Conservation (phyloP, 1,140 invertebrate genomes). For the Hydropsyche tenuis region DNA sequence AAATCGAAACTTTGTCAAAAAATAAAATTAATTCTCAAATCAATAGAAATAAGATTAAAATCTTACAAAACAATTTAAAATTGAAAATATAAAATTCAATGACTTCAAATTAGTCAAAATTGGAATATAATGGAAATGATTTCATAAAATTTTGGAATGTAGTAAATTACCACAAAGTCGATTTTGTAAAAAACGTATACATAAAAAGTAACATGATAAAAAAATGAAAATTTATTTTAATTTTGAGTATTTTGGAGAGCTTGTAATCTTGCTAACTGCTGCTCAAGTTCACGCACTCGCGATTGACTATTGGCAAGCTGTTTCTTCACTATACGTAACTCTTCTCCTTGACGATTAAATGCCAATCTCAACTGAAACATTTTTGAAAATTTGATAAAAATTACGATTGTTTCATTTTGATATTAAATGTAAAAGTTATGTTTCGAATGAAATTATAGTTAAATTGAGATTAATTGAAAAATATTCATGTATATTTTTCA, state of each 20-base stretch:
- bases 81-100: not conserved
- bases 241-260: constrained; percentile 49
- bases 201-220: too few species aligned
- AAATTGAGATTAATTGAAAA: too few species aligned
- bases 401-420: too few species aligned
- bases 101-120: not conserved
- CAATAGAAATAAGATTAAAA: not conserved
- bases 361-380: constrained; percentile 67
- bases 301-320: constrained; percentile 78
- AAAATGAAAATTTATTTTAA: too few species aligned
- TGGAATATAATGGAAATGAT: not conserved
- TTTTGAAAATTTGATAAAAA: constrained; percentile 1
- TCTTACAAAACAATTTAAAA: not conserved
- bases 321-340: constrained; percentile 74
- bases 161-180: not conserved
- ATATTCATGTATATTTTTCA: too few species aligned
- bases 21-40: not conserved
- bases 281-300: constrained; percentile 78
- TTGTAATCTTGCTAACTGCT: constrained; percentile 70
- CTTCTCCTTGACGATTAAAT: constrained; percentile 78
- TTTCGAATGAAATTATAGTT: too few species aligned
- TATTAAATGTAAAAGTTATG: too few species aligned
- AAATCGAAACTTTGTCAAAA: not conserved
- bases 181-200: too few species aligned
- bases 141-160: constrained; percentile 12